These are phyloP conservation scores for Apis laboriosa DNA, from an alignment of 1,140 invertebrate species.

Conservation along the genomic window DNA sequence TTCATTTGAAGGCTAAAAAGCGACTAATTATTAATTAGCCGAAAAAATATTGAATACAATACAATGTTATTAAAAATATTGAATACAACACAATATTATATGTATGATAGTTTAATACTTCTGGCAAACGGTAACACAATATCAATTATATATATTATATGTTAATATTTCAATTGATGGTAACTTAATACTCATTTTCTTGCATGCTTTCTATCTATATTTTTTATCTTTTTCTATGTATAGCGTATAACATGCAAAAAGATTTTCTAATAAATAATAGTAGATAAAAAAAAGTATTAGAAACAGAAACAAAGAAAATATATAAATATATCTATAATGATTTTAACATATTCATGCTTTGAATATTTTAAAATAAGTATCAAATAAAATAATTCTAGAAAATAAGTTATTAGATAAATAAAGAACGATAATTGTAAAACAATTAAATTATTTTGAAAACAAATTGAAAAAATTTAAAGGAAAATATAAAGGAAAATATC, in stretches of 20 bases:
- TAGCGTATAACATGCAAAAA: neutral
- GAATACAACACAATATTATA: conserved; percentile 34
- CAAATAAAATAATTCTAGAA: too few relatives aligned
- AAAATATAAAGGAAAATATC: too few relatives aligned
- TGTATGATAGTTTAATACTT: conserved; percentile 65
- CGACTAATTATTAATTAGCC: conserved; percentile 56
- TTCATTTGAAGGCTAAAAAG: conserved; percentile 26
- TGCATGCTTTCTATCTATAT: conserved; percentile 28
- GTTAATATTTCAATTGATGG: conserved; percentile 53
- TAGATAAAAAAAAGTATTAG: neutral
- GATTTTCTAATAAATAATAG: neutral
- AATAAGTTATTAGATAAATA: too few relatives aligned
- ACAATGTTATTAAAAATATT: conserved; percentile 41
- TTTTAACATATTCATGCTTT: neutral
- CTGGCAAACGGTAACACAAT: conserved; percentile 67
- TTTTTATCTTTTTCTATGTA: conserved; percentile 9
- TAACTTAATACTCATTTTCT: conserved; percentile 51
- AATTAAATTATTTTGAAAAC: too few relatives aligned
- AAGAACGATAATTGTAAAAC: too few relatives aligned
- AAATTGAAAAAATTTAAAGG: too few relatives aligned
- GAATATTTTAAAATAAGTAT: too few relatives aligned
- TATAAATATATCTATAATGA: too few relatives aligned
- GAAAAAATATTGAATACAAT: conserved; percentile 30
- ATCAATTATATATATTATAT: conserved; percentile 59
- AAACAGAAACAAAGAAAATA: neutral